These are phyloP conservation scores for Salpingus planirostris DNA, from an alignment of 2,888 invertebrate species.

Conservation along the genomic window DNA sequence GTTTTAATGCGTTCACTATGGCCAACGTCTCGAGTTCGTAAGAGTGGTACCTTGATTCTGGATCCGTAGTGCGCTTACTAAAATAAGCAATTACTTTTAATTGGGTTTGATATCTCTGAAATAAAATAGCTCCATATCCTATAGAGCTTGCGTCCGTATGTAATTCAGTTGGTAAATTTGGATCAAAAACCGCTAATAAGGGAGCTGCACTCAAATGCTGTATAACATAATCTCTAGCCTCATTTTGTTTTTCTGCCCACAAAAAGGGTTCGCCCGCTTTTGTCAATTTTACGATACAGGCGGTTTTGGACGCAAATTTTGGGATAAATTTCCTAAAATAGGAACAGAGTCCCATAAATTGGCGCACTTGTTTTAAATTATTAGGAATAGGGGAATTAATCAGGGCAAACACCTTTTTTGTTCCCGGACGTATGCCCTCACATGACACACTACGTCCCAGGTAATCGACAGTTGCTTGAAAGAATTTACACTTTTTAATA, in stretches of 20 bases:
- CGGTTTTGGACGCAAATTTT: too few relatives aligned
- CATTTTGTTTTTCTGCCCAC: neutral
- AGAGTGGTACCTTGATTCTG: neutral
- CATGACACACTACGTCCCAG: too few relatives aligned
- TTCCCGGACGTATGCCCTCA: too few relatives aligned
- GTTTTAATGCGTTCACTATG: constrained; percentile 20
- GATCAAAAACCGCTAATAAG: neutral
- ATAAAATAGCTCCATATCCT: neutral
- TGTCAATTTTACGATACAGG: too few relatives aligned
- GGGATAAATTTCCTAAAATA: too few relatives aligned
- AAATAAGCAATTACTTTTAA: neutral
- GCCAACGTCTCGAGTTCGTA: constrained; percentile 17
- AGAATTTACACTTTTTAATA: too few relatives aligned
- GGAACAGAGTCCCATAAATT: too few relatives aligned
- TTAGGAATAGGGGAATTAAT: too few relatives aligned
- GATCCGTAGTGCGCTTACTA: neutral
- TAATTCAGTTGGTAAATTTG: neutral
- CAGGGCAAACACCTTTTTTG: too few relatives aligned
- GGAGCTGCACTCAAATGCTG: neutral
- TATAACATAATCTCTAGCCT: neutral
- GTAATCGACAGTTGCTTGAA: too few relatives aligned
- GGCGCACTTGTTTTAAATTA: too few relatives aligned
- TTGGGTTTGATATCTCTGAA: neutral
- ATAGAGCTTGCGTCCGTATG: neutral
- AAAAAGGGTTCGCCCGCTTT: too few relatives aligned